Evolutionary conservation across 2,797 vertebrate genomes (phyloP), one percentile per base, ranked within the genome.

Genomic region (Salmo trutta): DNA sequence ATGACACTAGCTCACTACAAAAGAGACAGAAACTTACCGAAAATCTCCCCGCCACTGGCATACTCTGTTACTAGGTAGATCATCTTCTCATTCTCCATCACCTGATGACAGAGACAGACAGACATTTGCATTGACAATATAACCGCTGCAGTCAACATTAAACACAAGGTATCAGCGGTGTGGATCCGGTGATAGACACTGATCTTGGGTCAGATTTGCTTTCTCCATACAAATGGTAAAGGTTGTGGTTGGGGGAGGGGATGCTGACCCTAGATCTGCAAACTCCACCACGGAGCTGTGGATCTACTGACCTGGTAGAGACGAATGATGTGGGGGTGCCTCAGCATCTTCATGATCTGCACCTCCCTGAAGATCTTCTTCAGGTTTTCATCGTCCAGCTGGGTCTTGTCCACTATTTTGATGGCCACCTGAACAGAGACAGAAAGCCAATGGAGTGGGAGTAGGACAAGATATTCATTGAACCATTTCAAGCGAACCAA

Each of bases 311-410:
- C 98, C 98, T 99, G 98, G 90, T 98, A 99, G 16, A 99, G 93
- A 83, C 98, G 95, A 90, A 99, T 99, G 91, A 99, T 99, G 81
- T 99, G 98, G 0, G 98, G 98, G 87, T 99, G 98, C 89, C 97
- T 96, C 81, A 99, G 94, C 96, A 99, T 95, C 95, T 99, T 99
- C 98, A 99, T 99, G 85, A 99, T 98, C 92, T 99, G 97, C 79
- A 99, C 98, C 88, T 99, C 98, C 85, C 98, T 93, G 90, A 99
- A 99, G 82, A 99, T 99, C 93, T 99, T 99, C 94, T 99, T 99
- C 86, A 99, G 93, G 89, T 99, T 99, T 91, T 99, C 98, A 29
- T 99, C 98, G 21, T 99, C 98, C 90, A 99, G 91, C 93, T 99
- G 98, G 2, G 96, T 98, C 92, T 99, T 99, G 85, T 99, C 98